Base-by-base conservation (phyloP, 2,797 vertebrate species). In the Anomalospiza imberbis region DNA sequence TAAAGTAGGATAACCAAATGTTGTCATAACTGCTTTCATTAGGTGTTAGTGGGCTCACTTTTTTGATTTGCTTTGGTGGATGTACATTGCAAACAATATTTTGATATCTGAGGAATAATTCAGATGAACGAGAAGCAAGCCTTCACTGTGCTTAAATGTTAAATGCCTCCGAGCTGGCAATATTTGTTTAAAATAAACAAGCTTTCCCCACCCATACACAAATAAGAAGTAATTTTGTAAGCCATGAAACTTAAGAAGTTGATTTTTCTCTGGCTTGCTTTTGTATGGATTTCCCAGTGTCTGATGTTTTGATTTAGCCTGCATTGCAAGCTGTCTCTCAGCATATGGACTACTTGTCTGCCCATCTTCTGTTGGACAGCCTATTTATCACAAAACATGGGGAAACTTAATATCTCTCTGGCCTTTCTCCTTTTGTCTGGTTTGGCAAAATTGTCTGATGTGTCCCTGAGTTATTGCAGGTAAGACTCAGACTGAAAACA, bases 341-440 rank as follows among this genome's bases (percentile, higher is more conserved):
- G 61, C 80, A 63, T 85, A 87, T 63, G 51, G 74, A 53, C 74
- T 88, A 1, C 70, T 89, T 81, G 60, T 84, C 80, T 86, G 79
- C 75, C 82, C n/a, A 10, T 85, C 90, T 95, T 73, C 66, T 81
- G 67, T 70, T 75, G 32, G 70, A 62, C 54, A 84, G 58, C 70
- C 66, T 88, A n/a, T 91, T 86, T 78, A 93, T 87, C 85, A 82
- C 63, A 87, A 90, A 91, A 85, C 60, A 45, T 26, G n/a, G 45
- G 26, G 55, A 82, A 93, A 84, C 45, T 44, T 84, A 71, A 40
- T 55, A 86, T n/a, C 63, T 89, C 45, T 82, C 83, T 95, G 88
- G 67, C 88, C 70, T 96, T 94, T 94, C 66, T 91, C 88, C 63
- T 93, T 89, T 90, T 63, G 51, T 58, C 63, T 86, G 83, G 42